These are phyloP conservation scores for Therioaphis trifolii DNA, from an alignment of 2,888 invertebrate species.

Conservation along the genomic window DNA sequence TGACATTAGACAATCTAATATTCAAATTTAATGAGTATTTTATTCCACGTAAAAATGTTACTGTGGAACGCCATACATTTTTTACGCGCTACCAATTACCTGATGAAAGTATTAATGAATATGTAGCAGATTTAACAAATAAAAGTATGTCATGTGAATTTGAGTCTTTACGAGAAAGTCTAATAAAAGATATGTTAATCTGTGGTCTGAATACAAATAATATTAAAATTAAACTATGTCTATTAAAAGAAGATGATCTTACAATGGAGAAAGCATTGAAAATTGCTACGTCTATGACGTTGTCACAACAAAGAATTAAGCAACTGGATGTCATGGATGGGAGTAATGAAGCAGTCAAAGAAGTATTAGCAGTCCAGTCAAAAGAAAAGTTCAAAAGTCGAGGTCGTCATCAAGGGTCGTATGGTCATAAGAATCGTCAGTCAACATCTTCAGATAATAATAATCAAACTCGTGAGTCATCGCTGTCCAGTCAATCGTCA, in stretches of 20 bases:
- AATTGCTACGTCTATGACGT: constrained; percentile 62
- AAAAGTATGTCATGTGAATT: constrained; percentile 64
- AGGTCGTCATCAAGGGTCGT: constrained; percentile 6
- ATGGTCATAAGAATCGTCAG: not conserved
- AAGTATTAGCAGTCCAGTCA: not conserved
- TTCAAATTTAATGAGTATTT: constrained; percentile 64
- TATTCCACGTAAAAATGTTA: constrained; percentile 65
- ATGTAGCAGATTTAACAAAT: constrained; percentile 63
- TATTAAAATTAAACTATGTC: constrained; percentile 62
- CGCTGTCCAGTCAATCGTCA: not conserved
- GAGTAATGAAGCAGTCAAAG: no score
- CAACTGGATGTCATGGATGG: not conserved
- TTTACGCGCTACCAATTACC: constrained; percentile 65
- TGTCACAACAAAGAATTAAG: constrained; percentile 36
- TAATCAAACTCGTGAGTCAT: not conserved
- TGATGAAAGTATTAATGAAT: constrained; percentile 64
- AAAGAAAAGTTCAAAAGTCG: constrained; percentile 1
- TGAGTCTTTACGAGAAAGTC: constrained; percentile 61
- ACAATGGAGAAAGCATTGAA: constrained; percentile 59
- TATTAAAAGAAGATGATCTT: constrained; percentile 58
- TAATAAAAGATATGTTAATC: constrained; percentile 64
- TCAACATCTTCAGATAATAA: not conserved
- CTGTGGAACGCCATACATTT: constrained; percentile 65
- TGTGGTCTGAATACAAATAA: constrained; percentile 61
- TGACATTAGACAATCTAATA: no score